Conservation (phyloP, 2,888 invertebrate species). For the Lampropteryx suffumata region DNA sequence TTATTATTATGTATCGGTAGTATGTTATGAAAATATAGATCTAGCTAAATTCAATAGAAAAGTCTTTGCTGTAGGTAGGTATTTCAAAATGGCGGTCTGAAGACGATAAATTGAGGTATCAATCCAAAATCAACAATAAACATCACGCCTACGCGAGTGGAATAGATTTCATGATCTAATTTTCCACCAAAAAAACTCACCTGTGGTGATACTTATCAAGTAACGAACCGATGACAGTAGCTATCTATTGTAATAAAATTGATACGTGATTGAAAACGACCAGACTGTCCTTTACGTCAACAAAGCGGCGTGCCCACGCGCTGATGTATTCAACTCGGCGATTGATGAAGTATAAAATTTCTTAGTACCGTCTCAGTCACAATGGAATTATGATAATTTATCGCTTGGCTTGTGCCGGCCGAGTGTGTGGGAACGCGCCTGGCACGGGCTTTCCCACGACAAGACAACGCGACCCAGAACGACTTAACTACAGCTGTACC, state of each 20-base stretch:
- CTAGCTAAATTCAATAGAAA: too few species aligned
- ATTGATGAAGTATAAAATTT: slow-evolving; percentile 83
- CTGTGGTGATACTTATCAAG: slow-evolving; percentile 29
- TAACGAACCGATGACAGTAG: slow-evolving; percentile 13
- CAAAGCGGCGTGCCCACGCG: slow-evolving; percentile 76
- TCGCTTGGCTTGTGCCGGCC: slow-evolving; percentile 82
- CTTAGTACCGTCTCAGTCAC: slow-evolving; percentile 83
- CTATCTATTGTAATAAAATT: slow-evolving; percentile 51
- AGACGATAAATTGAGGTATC: neutral
- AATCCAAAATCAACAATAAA: neutral
- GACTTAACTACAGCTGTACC: slow-evolving; percentile 46
- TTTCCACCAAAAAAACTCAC: slow-evolving; percentile 37
- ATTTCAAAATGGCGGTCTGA: neutral
- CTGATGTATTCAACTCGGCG: slow-evolving; percentile 81
- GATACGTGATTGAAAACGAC: slow-evolving; percentile 54
- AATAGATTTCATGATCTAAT: slow-evolving; percentile 2
- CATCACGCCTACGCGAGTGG: neutral
- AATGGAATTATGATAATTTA: slow-evolving; percentile 84
- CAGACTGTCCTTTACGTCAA: slow-evolving; percentile 45
- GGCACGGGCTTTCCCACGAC: slow-evolving; percentile 83
- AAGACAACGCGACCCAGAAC: slow-evolving; percentile 53
- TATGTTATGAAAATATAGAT: too few species aligned
- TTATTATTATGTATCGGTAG: too few species aligned
- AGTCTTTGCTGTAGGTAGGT: too few species aligned
- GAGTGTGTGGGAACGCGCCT: slow-evolving; percentile 83